Base-by-base conservation (phyloP, 1,140 invertebrate genomes). In the Rhizoglyphus robini region DNA sequence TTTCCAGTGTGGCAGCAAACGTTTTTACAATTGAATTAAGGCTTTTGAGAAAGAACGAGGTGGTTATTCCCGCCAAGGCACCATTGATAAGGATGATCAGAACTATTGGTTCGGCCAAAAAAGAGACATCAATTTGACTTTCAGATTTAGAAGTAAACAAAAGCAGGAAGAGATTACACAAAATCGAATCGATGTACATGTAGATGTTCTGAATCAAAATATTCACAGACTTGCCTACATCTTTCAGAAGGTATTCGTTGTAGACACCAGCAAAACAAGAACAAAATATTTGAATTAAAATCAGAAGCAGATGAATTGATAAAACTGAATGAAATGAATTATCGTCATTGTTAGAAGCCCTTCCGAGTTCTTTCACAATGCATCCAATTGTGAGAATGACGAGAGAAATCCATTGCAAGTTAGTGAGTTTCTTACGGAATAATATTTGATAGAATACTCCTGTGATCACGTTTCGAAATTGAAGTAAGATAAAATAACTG, bases 11-110 rank as follows among this genome's bases (percentile, higher is more conserved):
- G 78, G 89, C 90, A 1, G 93, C 92, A 78, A 96, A 96, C 8
- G 89, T 94, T 79, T 97, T 97, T 47, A 96, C 77, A 71, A 96
- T 96, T 8, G 92, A 96, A 77, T 96, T 96, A 63, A 96, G 80
- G 68, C 85, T 88, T 73, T 89, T 88, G 1, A 97, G 78, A 72
- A 96, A 96, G 72, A 96, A 88, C 74, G 89, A 92, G 0, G 92
- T 96, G 0, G 92, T 86, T 70, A 97, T 91, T 27, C 93, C 93
- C 63, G 93, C 86, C 1, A 86, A 82, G 1, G 90, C 86, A 79
- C 90, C 94, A 73, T 96, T 96, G 0, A 90, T 71, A 72, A 93
- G 87, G 23, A 95, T 88, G 15, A 87, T 74, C 29, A 93, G 73
- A 0, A 93, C 87, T 75, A 83, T 82, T 20, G 80, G 79, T 66